phyloP scores from a whole-genome alignment of 2,113 vertebrate genomes.

The Sphyrna mokarran region DNA sequence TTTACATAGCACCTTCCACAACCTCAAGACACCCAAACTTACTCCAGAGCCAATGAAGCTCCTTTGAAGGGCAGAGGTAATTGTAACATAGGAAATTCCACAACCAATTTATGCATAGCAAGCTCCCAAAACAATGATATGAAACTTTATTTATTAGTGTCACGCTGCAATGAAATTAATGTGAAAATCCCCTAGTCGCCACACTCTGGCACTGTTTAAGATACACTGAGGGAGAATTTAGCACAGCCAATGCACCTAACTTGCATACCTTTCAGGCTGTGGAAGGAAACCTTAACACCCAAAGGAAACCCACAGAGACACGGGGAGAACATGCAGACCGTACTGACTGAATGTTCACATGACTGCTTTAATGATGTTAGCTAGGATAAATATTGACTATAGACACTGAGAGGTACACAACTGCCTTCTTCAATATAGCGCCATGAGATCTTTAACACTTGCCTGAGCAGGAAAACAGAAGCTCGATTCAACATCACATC shows the following conservation, averaged over 20 bases:
- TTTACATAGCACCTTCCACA: neutral
- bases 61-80: neutral
- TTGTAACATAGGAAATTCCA: neutral
- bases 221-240: too few relatives aligned
- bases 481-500: neutral
- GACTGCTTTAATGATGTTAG: neutral
- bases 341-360: neutral
- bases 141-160: too few relatives aligned
- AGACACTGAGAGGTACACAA: neutral
- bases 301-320: too few relatives aligned
- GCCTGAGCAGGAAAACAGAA: neutral
- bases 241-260: too few relatives aligned
- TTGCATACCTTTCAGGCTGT: too few relatives aligned
- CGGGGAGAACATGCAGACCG: too few relatives aligned
- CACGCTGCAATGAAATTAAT: too few relatives aligned
- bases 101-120: neutral
- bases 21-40: neutral
- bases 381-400: neutral
- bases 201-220: too few relatives aligned
- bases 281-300: too few relatives aligned
- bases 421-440: neutral
- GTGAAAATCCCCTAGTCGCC: too few relatives aligned
- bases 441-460: neutral
- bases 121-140: neutral
- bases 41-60: neutral